phyloP scores from a whole-genome alignment of 1,140 invertebrate genomes.

The Branchinecta lynchi region DNA sequence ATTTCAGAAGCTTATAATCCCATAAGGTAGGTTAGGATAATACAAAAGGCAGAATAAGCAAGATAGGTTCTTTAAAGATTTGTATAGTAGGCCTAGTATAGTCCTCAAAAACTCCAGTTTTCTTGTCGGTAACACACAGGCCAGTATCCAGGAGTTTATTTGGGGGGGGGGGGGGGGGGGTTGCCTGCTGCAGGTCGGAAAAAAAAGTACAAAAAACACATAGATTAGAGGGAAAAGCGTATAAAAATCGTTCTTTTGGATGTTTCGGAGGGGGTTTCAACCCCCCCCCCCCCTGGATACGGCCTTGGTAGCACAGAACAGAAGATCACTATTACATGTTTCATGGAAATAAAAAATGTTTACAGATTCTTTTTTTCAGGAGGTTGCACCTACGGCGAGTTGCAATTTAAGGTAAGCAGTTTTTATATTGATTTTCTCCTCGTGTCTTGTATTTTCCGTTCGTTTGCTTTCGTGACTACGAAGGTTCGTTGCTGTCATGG shows the following conservation, averaged over 20 bases:
- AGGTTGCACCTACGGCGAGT: constrained; percentile 1
- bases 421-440: not conserved
- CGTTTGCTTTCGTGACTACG: not conserved
- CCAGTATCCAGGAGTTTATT: no score
- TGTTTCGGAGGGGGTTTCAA: not conserved
- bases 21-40: no score
- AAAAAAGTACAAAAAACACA: not conserved
- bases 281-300: not conserved
- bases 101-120: no score
- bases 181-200: no score
- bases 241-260: not conserved
- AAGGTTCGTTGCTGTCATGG: not conserved
- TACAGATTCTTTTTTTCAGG: not conserved
- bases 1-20: no score
- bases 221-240: not conserved
- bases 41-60: no score
- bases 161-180: no score
- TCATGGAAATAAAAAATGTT: no score
- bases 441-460: not conserved
- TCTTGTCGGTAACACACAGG: no score
- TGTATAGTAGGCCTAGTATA: no score
- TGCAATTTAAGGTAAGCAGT: not conserved
- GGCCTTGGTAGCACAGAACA: not conserved
- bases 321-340: no score
- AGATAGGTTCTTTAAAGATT: no score